A percentile compares a stretch with the other conserved stretches of the same genome.
These are phyloP conservation scores for Leucozona laternaria DNA, from an alignment of 2,888 invertebrate genomes.

Conservation along the genomic window DNA sequence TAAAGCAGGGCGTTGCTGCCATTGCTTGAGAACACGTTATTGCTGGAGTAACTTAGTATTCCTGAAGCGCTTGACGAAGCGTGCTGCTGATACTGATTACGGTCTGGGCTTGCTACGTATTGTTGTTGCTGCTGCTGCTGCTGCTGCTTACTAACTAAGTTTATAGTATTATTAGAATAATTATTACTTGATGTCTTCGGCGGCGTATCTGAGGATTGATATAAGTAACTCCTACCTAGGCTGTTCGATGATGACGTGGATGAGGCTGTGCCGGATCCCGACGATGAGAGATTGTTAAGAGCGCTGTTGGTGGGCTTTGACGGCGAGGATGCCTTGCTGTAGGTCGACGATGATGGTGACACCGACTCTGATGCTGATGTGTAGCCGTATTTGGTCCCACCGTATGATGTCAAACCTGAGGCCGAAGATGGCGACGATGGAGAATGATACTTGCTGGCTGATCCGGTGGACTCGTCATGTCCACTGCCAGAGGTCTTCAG, in stretches of 20 bases:
- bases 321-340: constrained; percentile 65
- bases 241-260: constrained; percentile 80
- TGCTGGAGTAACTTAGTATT: constrained; percentile 63
- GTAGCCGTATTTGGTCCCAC: constrained; percentile 78
- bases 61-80: constrained; percentile 56
- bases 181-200: constrained; percentile 77
- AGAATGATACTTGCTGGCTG: constrained; percentile 79
- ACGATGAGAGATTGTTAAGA: constrained; percentile 73
- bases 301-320: constrained; percentile 67
- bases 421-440: constrained; percentile 75
- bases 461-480: constrained; percentile 77
- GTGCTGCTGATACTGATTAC: constrained; percentile 68
- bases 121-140: constrained; percentile 77
- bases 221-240: constrained; percentile 65
- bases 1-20: constrained; percentile 26
- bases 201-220: constrained; percentile 67
- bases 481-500: constrained; percentile 77
- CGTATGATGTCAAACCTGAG: constrained; percentile 71
- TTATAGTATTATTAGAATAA: constrained; percentile 80
- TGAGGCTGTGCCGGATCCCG: constrained; percentile 77
- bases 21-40: constrained; percentile 71
- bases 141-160: constrained; percentile 79
- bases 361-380: constrained; percentile 73
- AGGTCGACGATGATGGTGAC: constrained; percentile 68
- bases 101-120: constrained; percentile 80